Evolutionary conservation across 1,140 invertebrate genomes (phyloP).

Genomic region (Nixonia krombeini): DNA sequence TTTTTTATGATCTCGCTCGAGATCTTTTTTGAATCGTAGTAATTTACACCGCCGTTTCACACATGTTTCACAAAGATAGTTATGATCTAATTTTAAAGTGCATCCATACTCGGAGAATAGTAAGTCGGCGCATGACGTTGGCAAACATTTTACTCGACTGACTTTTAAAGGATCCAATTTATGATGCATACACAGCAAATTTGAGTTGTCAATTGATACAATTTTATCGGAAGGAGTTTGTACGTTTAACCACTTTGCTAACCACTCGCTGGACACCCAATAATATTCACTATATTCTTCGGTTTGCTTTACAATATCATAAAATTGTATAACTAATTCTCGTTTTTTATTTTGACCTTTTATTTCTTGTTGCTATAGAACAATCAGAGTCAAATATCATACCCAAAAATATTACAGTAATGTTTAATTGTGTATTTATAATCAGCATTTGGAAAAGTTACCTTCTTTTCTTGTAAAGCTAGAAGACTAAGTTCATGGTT

Average conservation of each 20-base stretch:
- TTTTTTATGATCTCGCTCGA: conserved; percentile 65
- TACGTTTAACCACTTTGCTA: conserved; percentile 66
- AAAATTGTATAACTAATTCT: conserved; percentile 63
- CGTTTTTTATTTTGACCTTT: conserved; percentile 69
- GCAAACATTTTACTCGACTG: conserved; percentile 65
- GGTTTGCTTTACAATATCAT: conserved; percentile 53
- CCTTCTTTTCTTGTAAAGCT: conserved; percentile 65
- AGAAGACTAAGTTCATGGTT: conserved; percentile 62
- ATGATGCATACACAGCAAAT: conserved; percentile 71
- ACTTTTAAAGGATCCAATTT: conserved; percentile 67
- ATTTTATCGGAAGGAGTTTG: conserved; percentile 64
- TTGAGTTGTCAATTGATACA: conserved; percentile 68
- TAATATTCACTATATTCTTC: conserved; percentile 59
- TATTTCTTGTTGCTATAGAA: conserved; percentile 68
- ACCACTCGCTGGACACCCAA: conserved; percentile 73
- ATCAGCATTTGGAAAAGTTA: conserved; percentile 38
- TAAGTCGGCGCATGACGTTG: conserved; percentile 61
- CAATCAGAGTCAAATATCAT: conserved; percentile 2
- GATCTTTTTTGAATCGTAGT: conserved; percentile 59
- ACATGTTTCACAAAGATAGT: conserved; percentile 70
- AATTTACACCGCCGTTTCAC: conserved; percentile 70
- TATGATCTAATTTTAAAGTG: conserved; percentile 66
- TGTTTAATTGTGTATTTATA: not conserved
- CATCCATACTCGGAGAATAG: conserved; percentile 70
- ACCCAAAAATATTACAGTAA: conserved; percentile 1